These are phyloP conservation scores for Pempheris klunzingeri DNA, from an alignment of 2,797 vertebrate species.

Conservation along the genomic window DNA sequence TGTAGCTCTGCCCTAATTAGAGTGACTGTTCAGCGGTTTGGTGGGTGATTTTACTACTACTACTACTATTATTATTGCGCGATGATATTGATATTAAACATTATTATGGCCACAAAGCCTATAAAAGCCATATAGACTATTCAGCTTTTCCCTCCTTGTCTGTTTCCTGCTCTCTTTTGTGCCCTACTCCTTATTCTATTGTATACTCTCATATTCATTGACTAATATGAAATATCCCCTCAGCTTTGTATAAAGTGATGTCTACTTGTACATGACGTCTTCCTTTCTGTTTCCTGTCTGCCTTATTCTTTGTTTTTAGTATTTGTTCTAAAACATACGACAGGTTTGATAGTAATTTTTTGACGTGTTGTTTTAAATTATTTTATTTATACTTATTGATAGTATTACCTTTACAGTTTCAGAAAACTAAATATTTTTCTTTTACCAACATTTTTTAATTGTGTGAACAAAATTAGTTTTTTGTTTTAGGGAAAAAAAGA, in stretches of 20 bases:
- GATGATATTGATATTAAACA: conserved; percentile 58
- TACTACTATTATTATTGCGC: no score
- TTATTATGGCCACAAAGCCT: conserved; percentile 78
- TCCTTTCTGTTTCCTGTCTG: conserved; percentile 73
- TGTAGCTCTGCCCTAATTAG: conserved; percentile 45
- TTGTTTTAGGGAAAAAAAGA: conserved; percentile 39
- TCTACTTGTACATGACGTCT: conserved; percentile 70
- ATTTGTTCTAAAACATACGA: conserved; percentile 71
- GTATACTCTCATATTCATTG: conserved; percentile 80
- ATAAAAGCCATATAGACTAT: conserved; percentile 86
- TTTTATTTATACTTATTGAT: conserved; percentile 86
- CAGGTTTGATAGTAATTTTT: conserved; percentile 61
- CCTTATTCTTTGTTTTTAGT: conserved; percentile 60
- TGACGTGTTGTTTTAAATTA: conserved; percentile 82
- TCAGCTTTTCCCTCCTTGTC: conserved; percentile 57
- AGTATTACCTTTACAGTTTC: conserved; percentile 73
- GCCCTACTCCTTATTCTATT: conserved; percentile 61
- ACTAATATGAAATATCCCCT: conserved; percentile 78
- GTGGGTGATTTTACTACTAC: conserved; percentile 53
- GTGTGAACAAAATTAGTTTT: conserved; percentile 50
- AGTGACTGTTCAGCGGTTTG: conserved; percentile 38
- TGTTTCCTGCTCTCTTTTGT: conserved; percentile 53
- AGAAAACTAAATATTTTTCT: conserved; percentile 7
- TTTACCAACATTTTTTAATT: conserved; percentile 52
- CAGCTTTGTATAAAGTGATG: conserved; percentile 82